phyloP scores from a whole-genome alignment of 2,113 vertebrate genomes.

The Camelus bactrianus region DNA sequence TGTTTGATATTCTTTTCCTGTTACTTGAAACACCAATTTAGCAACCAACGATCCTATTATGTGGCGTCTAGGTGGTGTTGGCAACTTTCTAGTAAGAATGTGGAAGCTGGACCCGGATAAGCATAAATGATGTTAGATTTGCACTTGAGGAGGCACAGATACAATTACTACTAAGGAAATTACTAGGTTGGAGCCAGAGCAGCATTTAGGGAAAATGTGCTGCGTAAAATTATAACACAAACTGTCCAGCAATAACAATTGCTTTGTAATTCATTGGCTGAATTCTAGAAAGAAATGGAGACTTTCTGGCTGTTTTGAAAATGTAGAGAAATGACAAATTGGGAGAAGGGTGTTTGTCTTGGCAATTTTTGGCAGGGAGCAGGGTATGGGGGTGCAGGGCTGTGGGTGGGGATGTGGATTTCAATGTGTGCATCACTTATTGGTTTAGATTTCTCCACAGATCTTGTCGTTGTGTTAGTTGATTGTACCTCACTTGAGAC shows the following conservation, averaged over 20 bases:
- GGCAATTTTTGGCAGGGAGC: background rate
- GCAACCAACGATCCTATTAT: background rate
- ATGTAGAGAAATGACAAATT: background rate
- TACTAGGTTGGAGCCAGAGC: background rate
- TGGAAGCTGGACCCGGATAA: background rate
- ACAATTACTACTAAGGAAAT: background rate
- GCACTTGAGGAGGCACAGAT: background rate
- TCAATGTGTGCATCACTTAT: background rate
- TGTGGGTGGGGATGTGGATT: background rate
- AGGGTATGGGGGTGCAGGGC: background rate
- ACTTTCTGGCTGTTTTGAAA: slow-evolving; percentile 20
- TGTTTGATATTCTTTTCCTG: background rate
- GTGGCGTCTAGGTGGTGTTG: background rate
- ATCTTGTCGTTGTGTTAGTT: background rate
- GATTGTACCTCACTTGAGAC: background rate
- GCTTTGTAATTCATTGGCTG: background rate
- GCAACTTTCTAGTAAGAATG: background rate
- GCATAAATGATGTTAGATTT: background rate
- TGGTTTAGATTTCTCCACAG: background rate
- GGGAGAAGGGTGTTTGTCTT: background rate
- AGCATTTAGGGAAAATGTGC: background rate
- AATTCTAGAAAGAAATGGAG: background rate
- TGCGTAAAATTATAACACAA: background rate
- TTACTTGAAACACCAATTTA: background rate
- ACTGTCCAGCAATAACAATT: background rate